Evolutionary conservation across 2,113 vertebrate genomes (phyloP).

Genomic region (Scophthalmus maximus): DNA sequence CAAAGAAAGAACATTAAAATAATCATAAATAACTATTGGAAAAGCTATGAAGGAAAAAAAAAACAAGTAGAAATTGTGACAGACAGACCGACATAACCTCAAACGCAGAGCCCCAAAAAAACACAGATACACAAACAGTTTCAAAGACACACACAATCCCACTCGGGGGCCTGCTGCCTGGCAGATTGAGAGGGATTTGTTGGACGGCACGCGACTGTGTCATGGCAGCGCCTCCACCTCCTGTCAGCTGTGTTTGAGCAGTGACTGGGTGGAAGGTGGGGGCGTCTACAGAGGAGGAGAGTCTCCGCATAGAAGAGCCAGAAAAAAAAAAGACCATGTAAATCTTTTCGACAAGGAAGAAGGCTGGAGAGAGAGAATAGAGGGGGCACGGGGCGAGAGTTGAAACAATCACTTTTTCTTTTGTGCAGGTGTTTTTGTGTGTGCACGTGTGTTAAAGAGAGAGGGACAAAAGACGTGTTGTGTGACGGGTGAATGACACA

Average conservation of each 20-base stretch:
- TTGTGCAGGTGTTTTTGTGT: conserved; percentile 73
- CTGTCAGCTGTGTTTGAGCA: conserved; percentile 84
- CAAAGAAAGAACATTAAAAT: conserved; percentile 12
- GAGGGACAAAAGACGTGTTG: conserved; percentile 15
- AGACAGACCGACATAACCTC: not conserved
- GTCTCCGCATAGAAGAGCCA: conserved; percentile 53
- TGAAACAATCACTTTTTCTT: conserved; percentile 77
- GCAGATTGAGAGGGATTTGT: conserved; percentile 74
- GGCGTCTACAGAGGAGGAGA: conserved; percentile 28
- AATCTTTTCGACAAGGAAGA: conserved; percentile 72
- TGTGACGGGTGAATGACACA: conserved; percentile 44
- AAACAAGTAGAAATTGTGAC: not conserved
- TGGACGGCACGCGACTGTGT: conserved; percentile 77
- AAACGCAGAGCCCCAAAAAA: conserved; percentile 28
- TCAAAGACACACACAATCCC: conserved; percentile 47
- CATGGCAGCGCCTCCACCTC: conserved; percentile 70
- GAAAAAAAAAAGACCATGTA: conserved; percentile 63
- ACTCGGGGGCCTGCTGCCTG: conserved; percentile 61
- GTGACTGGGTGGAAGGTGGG: conserved; percentile 45
- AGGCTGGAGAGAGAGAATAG: conserved; percentile 37
- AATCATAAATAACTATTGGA: conserved; percentile 21
- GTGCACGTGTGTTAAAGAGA: conserved; percentile 24
- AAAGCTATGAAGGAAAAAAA: conserved; percentile 6
- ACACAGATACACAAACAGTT: conserved; percentile 30
- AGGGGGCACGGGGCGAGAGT: conserved; percentile 54